phyloP scores from a whole-genome alignment of 2,888 invertebrate genomes.

The Mechanitis messenoides region DNA sequence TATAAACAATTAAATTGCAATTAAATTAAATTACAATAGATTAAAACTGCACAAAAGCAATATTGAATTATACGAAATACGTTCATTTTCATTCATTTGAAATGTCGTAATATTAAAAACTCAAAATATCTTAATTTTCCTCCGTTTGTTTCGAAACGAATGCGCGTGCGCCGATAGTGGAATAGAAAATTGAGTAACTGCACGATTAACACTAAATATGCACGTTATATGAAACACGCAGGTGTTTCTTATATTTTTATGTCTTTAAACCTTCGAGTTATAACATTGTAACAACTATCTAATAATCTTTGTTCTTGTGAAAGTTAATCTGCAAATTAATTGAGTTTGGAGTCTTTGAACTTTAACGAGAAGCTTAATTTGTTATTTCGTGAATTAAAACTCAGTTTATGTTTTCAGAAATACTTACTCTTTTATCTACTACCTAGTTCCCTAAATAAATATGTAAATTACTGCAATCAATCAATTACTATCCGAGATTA shows the following conservation, averaged over 20 bases:
- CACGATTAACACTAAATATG: slow-evolving; percentile 27
- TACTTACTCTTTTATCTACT: too few relatives aligned
- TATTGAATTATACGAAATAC: too few relatives aligned
- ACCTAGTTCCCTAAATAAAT: too few relatives aligned
- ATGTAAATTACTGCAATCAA: too few relatives aligned
- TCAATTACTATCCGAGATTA: too few relatives aligned
- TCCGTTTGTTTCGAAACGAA: slow-evolving; percentile 27
- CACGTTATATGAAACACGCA: slow-evolving; percentile 25
- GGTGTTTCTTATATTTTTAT: slow-evolving; percentile 5
- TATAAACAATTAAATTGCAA: too few relatives aligned
- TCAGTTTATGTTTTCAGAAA: too few relatives aligned
- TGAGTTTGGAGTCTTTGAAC: background rate
- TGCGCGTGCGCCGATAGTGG: slow-evolving; percentile 26
- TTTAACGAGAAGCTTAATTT: too few relatives aligned
- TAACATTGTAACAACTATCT: background rate
- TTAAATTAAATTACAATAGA: too few relatives aligned
- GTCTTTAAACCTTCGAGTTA: slow-evolving; percentile 1
- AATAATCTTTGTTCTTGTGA: background rate
- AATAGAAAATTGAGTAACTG: slow-evolving; percentile 34
- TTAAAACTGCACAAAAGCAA: too few relatives aligned
- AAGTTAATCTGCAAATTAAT: background rate
- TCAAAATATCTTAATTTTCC: slow-evolving; percentile 20
- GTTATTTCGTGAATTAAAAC: too few relatives aligned
- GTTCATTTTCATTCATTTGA: background rate
- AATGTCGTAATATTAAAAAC: slow-evolving; percentile 20